Evolutionary conservation across 2,797 vertebrate species (phyloP), one percentile per base, ranked within the genome.

Genomic region (Lithobates pipiens): DNA sequence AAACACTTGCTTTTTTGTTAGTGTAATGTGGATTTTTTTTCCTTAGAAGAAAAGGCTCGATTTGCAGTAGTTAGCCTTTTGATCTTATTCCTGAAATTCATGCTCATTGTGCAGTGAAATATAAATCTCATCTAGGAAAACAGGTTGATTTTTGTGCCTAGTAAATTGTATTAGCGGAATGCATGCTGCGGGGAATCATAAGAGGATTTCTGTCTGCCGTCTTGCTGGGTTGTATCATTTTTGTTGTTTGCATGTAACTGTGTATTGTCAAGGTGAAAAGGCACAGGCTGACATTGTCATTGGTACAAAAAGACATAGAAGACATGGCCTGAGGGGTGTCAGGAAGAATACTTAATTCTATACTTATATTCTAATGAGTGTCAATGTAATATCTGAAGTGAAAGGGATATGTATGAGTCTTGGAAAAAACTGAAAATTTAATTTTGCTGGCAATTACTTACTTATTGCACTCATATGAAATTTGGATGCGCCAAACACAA

Each of bases 41-140:
- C 25, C 54, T 78, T 73, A 34, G 61, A 77, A 82, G 34, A 65
- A 67, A 73, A 65, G 44, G 27, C n/a, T 73, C 39, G 81, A 82
- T 82, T 86, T 78, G 54, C 42, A 23, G 21, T 82, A 39, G 67
- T 73, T 79, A 78, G n/a, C 61, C 70, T 79, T 67, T 71, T 82
- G 68, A 78, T 82, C 74, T 82, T 76, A 69, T 72, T 86, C 61
- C 80, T 83, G 67, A 83, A 82, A 77, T 83, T 57, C 85, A 78
- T 73, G 57, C 67, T 73, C 39, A 77, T 82, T 36, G 75, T 39
- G 25, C 69, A 82, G 34, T 69, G 65, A 86, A 76, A 82, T 70
- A 73, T 36, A 77, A 76, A 77, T 72, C 10, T 76, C 18, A 76
- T 80, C 71, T 80, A 74, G 57, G 27, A 69, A 23, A 75, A 76